Base-by-base conservation (phyloP, 1,140 invertebrate species). In the Linepithema humile region DNA sequence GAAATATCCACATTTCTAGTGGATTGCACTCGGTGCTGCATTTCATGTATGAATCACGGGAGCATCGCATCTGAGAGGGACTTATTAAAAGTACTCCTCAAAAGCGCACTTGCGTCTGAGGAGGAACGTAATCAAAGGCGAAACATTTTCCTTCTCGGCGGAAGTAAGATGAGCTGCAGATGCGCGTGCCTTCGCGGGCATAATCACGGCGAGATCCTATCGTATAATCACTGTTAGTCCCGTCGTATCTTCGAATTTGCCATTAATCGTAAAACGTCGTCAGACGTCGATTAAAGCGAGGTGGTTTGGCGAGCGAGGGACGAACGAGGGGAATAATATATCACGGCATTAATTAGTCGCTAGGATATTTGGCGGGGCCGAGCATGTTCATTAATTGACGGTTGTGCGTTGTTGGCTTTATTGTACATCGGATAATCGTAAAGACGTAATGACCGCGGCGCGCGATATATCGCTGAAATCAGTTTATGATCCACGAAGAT, bases 401-500 rank as follows among this genome's bases (percentile, higher is more conserved):
- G 23, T 69, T 15, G 60, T 55, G 38, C 64, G 75, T 70, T n/a
- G n/a, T n/a, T 32, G 20, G 45, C 40, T 40, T 43, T 48, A 70
- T 65, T 60, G 57, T 83, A 45, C 48, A 20, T 62, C 15, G 67
- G 48, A 86, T 53, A 77, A 83, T 48, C 62, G 32, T 83, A 78
- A 87, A 78, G 55, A 50, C 38, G 32, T 55, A 77, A 86, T 50
- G 48, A 62, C 35, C 40, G 45, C 38, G 17, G 57, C 32, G 67
- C 17, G 32, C 40, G 15, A 73, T 73, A 35, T 23, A 35, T 23
- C 32, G 70, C 20, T 55, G 70, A 50, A n/a, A 55, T 75, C 38
- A 10, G 83, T 86, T 83, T 87, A 77, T 20, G 70, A 73, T 0
- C 48, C 55, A 72, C 78, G 53, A 82, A 69, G 78, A 87, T 86